A percentile compares a stretch with the other conserved stretches of the same genome.
phyloP scores from a whole-genome alignment of 1,140 invertebrate genomes.

The Apis cerana region DNA sequence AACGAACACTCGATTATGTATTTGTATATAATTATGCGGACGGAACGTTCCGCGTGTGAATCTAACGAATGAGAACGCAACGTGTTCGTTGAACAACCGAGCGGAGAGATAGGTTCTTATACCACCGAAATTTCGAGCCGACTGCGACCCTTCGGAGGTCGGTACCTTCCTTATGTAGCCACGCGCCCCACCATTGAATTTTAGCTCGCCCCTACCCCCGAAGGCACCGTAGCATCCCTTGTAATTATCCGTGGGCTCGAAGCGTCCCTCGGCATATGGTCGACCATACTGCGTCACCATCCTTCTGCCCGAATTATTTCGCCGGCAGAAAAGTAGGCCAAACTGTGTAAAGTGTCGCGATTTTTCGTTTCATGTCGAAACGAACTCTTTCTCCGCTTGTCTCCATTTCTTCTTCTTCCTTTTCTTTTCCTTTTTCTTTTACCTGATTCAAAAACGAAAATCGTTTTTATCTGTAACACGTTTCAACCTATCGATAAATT shows the following conservation, averaged over 20 bases:
- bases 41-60: not conserved
- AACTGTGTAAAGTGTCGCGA: conserved; percentile 25
- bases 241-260: conserved; percentile 76
- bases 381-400: not conserved
- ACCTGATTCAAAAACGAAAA: no score
- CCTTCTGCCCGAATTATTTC: conserved; percentile 55
- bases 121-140: conserved; percentile 72
- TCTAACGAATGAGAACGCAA: not conserved
- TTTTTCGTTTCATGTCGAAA: not conserved
- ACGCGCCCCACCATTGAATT: conserved; percentile 67
- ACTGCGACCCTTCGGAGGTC: conserved; percentile 75
- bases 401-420: no score
- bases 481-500: no score
- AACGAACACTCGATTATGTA: not conserved
- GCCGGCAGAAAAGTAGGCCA: conserved; percentile 44
- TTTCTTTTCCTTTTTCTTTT: not conserved
- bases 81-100: not conserved
- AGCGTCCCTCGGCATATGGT: conserved; percentile 69
- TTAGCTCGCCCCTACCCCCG: conserved; percentile 56
- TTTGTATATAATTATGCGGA: not conserved
- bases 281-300: conserved; percentile 37
- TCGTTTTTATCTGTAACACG: no score
- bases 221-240: conserved; percentile 74
- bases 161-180: conserved; percentile 75
- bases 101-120: conserved; percentile 3